Percentiles rank a stretch among this genome's conserved stretches.
Conservation (phyloP, 92 coral and sea anemone genomes). For the Actinernus sp. region DNA sequence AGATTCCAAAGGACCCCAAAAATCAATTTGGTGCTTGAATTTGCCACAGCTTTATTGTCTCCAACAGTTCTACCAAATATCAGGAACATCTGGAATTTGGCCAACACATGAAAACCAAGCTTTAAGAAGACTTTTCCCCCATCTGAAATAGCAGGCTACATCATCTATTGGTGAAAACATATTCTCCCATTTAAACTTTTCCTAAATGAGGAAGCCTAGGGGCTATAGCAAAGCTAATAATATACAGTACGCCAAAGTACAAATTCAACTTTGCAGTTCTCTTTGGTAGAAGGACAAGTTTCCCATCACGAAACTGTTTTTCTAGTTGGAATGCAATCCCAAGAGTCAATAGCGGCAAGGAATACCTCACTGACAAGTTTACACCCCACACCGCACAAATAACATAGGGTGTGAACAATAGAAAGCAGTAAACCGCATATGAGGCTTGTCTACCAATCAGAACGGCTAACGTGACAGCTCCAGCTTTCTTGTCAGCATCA, state of each 20-base stretch:
- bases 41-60: too few relatives aligned
- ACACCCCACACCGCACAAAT: slow-evolving; percentile 85
- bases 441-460: slow-evolving; percentile 85
- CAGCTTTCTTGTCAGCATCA: slow-evolving; percentile 78
- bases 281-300: slow-evolving; percentile 60
- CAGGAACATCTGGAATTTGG: too few relatives aligned
- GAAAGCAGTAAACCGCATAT: slow-evolving; percentile 71
- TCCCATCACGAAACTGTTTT: slow-evolving; percentile 79
- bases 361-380: slow-evolving; percentile 73
- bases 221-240: slow-evolving; percentile 75
- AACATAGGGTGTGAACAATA: slow-evolving; percentile 89
- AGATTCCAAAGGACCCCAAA: too few relatives aligned
- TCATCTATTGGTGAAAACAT: too few relatives aligned
- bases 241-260: slow-evolving; percentile 79
- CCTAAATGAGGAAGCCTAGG: slow-evolving; percentile 64
- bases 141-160: too few relatives aligned
- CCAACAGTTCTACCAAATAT: too few relatives aligned
- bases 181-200: slow-evolving; percentile 2
- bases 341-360: slow-evolving; percentile 74
- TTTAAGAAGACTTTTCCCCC: too few relatives aligned
- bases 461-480: slow-evolving; percentile 90
- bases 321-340: slow-evolving; percentile 83
- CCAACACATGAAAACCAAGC: too few relatives aligned
- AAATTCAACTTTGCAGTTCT: slow-evolving; percentile 89
- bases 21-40: too few relatives aligned